These are phyloP conservation scores for Eupithecia pulchellata DNA, from an alignment of 2,888 invertebrate species.

Conservation along the genomic window DNA sequence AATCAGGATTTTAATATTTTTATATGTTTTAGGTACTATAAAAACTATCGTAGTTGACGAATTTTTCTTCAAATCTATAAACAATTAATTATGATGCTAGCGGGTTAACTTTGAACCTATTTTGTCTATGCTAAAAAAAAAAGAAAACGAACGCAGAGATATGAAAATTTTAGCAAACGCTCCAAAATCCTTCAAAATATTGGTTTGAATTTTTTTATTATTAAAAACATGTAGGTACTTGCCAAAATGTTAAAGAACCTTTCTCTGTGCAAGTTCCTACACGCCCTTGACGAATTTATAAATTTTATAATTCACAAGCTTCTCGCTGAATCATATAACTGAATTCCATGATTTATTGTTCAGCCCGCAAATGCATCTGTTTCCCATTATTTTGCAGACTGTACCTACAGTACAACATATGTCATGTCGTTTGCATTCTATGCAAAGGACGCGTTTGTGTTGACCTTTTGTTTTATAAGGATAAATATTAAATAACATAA, in stretches of 20 bases:
- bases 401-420: neutral
- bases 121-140: no score
- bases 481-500: neutral
- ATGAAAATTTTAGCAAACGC: no score
- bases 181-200: neutral
- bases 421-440: neutral
- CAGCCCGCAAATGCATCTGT: neutral
- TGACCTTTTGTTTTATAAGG: neutral
- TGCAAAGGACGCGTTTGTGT: neutral
- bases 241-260: neutral
- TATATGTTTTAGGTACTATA: no score
- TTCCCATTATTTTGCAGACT: neutral
- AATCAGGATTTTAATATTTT: no score
- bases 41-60: no score
- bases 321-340: neutral
- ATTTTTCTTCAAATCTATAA: no score
- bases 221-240: neutral
- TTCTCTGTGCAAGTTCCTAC: neutral
- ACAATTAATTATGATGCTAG: no score
- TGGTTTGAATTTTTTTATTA: no score
- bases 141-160: no score
- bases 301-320: neutral
- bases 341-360: neutral
- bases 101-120: no score
- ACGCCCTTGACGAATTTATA: neutral